Base-by-base conservation (phyloP, 2,888 invertebrate genomes). In the Minunthozetes semirufus region DNA sequence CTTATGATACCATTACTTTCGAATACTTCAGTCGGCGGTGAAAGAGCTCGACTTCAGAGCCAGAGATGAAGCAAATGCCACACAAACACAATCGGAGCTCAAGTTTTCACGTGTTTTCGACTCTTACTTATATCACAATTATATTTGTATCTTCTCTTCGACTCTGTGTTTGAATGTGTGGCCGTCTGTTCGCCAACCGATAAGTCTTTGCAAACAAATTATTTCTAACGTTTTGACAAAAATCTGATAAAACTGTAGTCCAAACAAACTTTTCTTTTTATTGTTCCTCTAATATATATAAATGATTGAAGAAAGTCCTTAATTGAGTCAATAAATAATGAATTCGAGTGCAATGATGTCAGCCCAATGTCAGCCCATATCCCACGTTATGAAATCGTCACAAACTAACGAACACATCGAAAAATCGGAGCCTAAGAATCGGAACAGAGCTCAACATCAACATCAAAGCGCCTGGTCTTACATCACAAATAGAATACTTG, bases 381-480 rank as follows among this genome's bases (percentile, higher is more conserved):
- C 29, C 8, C 17, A 38, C 42, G 19, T 66, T 48, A 70, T 70
- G 8, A 70, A 70, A 25, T 46, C 63, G n/a, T 66, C 70, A 27
- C 66, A 66, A 66, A 46, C 42, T 38, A 68, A 63, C 50, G 63
- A 74, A 22, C 72, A 27, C 53, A 61, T 9, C 61, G 29, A 61
- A 56, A 19, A 27, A 27, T 19, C 50, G n/a, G 68, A 66, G 42
- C 27, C 50, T n/a, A 66, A 27, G 25, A 50, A 74, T 68, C 42
- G 66, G 33, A 66, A 48, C 38, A 5, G 63, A 74, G 19, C 25
- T 53, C 48, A 50, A 53, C 48, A 66, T 53, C 48, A 50, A 53
- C 48, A 66, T n/a, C 66, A 66, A n/a, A 63, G 46, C 27, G 66
- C 71, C 71, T 74, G 61, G 50, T 70, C 71, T 38, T 75, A 72